These are phyloP conservation scores for Sclerodermus sp. DNA, from an alignment of 2,888 invertebrate genomes.

Conservation along the genomic window DNA sequence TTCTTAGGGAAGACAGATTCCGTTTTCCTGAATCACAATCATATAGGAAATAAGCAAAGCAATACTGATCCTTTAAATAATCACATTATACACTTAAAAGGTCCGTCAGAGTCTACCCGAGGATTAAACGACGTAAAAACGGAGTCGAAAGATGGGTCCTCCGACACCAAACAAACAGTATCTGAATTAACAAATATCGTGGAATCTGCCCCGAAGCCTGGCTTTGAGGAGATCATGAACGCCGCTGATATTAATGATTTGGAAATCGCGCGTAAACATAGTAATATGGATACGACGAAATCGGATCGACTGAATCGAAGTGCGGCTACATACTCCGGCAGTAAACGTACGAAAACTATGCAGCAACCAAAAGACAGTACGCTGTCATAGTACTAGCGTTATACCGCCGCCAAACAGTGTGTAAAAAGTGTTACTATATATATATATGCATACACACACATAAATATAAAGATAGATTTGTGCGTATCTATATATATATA, in stretches of 20 bases:
- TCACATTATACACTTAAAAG: slow-evolving; percentile 41
- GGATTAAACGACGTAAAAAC: slow-evolving; percentile 18
- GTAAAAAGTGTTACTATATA: slow-evolving; percentile 49
- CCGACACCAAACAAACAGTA: slow-evolving; percentile 11
- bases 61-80: slow-evolving; percentile 32
- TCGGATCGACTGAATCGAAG: slow-evolving; percentile 40
- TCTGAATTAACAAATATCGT: slow-evolving; percentile 23
- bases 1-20: slow-evolving; percentile 41
- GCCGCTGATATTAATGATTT: slow-evolving; percentile 45
- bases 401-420: too few relatives aligned
- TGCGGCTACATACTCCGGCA: slow-evolving; percentile 17
- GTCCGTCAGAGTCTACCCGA: slow-evolving; percentile 33
- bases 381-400: slow-evolving; percentile 41
- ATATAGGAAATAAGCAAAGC: slow-evolving; percentile 37
- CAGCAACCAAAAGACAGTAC: slow-evolving; percentile 37
- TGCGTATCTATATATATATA: too few relatives aligned
- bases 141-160: slow-evolving; percentile 13
- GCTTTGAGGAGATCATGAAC: slow-evolving; percentile 39
- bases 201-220: slow-evolving; percentile 31
- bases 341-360: slow-evolving; percentile 21
- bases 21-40: slow-evolving; percentile 49
- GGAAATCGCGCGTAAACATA: slow-evolving; percentile 41
- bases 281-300: slow-evolving; percentile 30
- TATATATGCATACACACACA: slow-evolving; percentile 8
- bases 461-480: slow-evolving; percentile 12